phyloP scores from a whole-genome alignment of 2,113 vertebrate genomes.

The Plecturocebus donacophilus region DNA sequence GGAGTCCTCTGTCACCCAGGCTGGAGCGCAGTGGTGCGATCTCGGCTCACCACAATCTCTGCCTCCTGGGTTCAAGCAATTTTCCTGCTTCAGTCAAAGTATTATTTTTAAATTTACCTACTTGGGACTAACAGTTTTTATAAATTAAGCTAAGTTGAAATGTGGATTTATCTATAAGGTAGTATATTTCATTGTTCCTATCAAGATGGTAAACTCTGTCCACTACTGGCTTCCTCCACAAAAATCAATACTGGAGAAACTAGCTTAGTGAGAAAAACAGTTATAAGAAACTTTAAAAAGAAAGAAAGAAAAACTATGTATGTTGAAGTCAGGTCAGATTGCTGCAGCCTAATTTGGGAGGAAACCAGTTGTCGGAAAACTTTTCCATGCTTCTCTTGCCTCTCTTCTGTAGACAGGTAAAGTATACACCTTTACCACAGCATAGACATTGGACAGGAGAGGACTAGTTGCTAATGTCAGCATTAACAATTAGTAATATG shows the following conservation, averaged over 20 bases:
- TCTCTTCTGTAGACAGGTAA: background rate
- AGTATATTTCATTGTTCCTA: background rate
- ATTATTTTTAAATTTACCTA: background rate
- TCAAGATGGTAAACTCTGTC: slow-evolving; percentile 2
- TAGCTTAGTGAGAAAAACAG: background rate
- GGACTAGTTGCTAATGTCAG: background rate
- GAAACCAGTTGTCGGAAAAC: background rate
- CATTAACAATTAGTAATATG: background rate
- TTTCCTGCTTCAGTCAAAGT: no score
- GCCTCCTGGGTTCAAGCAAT: no score
- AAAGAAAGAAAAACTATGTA: background rate
- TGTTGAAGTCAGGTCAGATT: background rate
- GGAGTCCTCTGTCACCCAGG: no score
- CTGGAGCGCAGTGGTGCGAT: no score
- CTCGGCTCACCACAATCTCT: no score
- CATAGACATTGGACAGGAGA: background rate
- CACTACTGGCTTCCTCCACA: background rate
- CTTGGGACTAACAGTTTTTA: background rate
- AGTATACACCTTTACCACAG: background rate
- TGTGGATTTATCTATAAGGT: background rate
- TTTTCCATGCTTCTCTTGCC: background rate
- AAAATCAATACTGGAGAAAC: background rate
- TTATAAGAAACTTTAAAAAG: background rate
- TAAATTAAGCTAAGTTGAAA: background rate
- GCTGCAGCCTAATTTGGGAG: background rate